Percentiles rank a stretch among this genome's conserved stretches.
Evolutionary conservation across 2,797 vertebrate species (phyloP).

Genomic region (Semaprochilodus insignis): DNA sequence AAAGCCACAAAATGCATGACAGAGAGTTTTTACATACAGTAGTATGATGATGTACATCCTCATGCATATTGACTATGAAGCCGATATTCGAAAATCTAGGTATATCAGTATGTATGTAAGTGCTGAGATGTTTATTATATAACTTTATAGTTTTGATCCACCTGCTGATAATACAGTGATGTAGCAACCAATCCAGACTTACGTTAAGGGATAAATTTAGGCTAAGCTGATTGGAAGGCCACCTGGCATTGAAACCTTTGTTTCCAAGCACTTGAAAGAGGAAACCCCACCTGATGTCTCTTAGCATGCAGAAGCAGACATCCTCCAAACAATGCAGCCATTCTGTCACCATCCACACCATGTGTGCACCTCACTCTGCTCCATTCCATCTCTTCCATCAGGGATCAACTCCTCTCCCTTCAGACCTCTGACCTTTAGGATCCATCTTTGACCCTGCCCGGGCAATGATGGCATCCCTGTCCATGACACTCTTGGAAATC

Average conservation of each 20-base stretch:
- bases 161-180: background rate
- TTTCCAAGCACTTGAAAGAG: conserved; percentile 74
- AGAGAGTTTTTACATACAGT: background rate
- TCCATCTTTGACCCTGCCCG: conserved; percentile 65
- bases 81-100: background rate
- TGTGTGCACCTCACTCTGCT: conserved; percentile 68
- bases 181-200: background rate
- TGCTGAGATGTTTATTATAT: background rate
- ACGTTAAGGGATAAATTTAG: background rate
- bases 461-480: conserved; percentile 75
- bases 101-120: background rate
- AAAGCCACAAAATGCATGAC: conserved; percentile 61
- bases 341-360: conserved; percentile 63
- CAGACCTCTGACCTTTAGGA: conserved; percentile 56
- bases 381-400: conserved; percentile 68
- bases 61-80: background rate
- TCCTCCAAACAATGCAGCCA: conserved; percentile 73
- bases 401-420: conserved; percentile 62
- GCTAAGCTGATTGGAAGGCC: background rate
- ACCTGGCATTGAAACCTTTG: conserved; percentile 80
- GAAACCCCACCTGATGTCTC: conserved; percentile 77
- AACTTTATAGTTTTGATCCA: background rate
- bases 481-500: conserved; percentile 79
- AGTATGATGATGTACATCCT: background rate
- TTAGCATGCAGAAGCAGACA: conserved; percentile 77